Evolutionary conservation across 2,888 invertebrate genomes (phyloP), one percentile per base, ranked within the genome.

Genomic region (Hyalella azteca): DNA sequence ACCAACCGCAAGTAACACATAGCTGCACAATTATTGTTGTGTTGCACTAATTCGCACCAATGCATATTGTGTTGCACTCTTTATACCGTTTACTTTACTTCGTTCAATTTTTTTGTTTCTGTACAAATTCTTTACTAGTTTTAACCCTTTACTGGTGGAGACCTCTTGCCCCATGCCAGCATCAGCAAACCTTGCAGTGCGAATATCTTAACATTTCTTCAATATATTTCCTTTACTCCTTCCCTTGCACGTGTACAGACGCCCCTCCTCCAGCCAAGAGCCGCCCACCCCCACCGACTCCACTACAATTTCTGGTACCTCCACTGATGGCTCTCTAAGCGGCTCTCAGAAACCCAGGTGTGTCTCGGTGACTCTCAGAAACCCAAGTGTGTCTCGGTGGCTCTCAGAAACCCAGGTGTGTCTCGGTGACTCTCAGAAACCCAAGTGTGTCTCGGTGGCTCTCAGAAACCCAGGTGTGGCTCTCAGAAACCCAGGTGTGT

Each of bases 211-310:
- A n/a, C n/a, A n/a, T n/a, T n/a, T n/a, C n/a, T n/a, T n/a, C n/a
- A n/a, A n/a, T n/a, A n/a, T n/a, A n/a, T 32, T 41, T 11, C 78
- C 54, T 60, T 39, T 19, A 41, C 11, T 26, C 59, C 26, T 41
- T 60, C 45, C 48, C 78, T 29, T 32, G 49, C 48, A 41, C 22
- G 22, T 45, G 29, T 29, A 48, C 45, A 76, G 76, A 41, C 36
- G 45, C 13, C 40, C 78, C 29, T 32, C 59, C 26, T 49, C 73
- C 73, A 59, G 29, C 36, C 73, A 36, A 22, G 49, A n/a, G 36
- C 59, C 39, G 7, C 54, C 45, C 45, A 40, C 78, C 29, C 78
- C 45, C 45, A 22, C 45, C 48, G 59, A 59, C 78, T 73, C 78
- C 29, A 39, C 66, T 41, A 41, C 78, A 26, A 60, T 60, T 66